phyloP scores from a whole-genome alignment of 1,140 invertebrate genomes.

The Pseudomyrmex gracilis region DNA sequence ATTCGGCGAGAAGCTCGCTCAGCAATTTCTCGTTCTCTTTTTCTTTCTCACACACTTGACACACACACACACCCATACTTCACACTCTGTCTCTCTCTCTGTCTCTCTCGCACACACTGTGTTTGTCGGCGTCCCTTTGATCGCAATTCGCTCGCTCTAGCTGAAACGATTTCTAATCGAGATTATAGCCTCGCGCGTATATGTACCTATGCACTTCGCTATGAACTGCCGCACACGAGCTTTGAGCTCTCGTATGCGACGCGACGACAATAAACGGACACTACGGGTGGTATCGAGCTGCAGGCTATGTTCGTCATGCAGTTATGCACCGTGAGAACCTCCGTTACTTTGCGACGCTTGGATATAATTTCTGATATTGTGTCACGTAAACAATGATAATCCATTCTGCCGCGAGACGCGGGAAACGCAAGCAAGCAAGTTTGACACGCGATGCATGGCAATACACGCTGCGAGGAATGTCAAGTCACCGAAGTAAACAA shows the following conservation, averaged over 20 bases:
- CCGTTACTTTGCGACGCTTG: conserved; percentile 53
- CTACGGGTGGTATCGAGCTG: conserved; percentile 48
- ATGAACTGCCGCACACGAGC: conserved; percentile 48
- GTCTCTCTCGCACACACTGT: background rate
- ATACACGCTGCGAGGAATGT: conserved; percentile 3
- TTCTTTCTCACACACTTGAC: background rate
- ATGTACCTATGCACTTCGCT: conserved; percentile 12
- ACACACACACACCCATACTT: background rate
- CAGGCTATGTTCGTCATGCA: conserved; percentile 51
- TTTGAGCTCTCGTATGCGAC: conserved; percentile 30
- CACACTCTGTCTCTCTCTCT: background rate
- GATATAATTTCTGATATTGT: conserved; percentile 58
- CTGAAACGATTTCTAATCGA: conserved; percentile 37
- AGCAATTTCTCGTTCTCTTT: conserved; percentile 41
- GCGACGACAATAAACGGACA: conserved; percentile 50
- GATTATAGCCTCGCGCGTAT: conserved; percentile 22
- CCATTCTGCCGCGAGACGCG: conserved; percentile 10
- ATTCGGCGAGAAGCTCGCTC: conserved; percentile 49
- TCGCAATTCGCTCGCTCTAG: conserved; percentile 6
- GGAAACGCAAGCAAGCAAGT: conserved; percentile 15
- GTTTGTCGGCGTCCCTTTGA: conserved; percentile 32
- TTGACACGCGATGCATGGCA: conserved; percentile 40
- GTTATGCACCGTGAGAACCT: conserved; percentile 53
- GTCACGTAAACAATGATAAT: conserved; percentile 61
- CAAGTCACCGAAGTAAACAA: conserved; percentile 54